phyloP scores from a whole-genome alignment of 2,888 invertebrate species.

The Teinopalpus imperialis region DNA sequence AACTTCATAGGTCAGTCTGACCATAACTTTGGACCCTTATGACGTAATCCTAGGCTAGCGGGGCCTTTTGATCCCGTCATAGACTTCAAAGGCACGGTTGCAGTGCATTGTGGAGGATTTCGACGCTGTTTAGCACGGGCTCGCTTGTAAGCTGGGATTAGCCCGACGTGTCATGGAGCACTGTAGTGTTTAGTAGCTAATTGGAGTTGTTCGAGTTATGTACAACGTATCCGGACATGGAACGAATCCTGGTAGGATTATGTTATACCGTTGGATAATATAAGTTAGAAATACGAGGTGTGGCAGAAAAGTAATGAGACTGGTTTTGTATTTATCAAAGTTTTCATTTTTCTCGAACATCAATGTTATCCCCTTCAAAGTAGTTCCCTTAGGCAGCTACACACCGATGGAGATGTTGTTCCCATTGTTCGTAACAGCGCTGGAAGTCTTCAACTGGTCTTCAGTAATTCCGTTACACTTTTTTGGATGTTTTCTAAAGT shows the following conservation, averaged over 20 bases:
- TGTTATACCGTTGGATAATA: not conserved
- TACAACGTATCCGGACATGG: slow-evolving; percentile 44
- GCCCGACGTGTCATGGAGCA: slow-evolving; percentile 64
- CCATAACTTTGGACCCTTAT: slow-evolving; percentile 30
- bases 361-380: no score
- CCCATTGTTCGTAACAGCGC: no score
- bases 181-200: slow-evolving; percentile 55
- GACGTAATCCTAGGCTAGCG: slow-evolving; percentile 40
- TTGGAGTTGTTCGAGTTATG: slow-evolving; percentile 56
- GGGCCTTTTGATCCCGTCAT: slow-evolving; percentile 71
- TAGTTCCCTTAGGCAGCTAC: no score
- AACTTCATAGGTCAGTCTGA: slow-evolving; percentile 29
- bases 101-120: slow-evolving; percentile 60
- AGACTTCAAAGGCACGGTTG: slow-evolving; percentile 74
- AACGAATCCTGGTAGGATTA: slow-evolving; percentile 41
- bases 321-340: no score
- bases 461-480: no score
- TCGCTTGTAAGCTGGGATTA: slow-evolving; percentile 65
- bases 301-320: no score
- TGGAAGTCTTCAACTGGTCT: no score
- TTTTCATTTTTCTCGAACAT: no score
- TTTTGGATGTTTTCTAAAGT: no score
- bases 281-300: not conserved
- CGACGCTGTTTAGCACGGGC: slow-evolving; percentile 59
- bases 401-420: no score